Evolutionary conservation across 1,140 invertebrate genomes (phyloP).

Genomic region (Popillia japonica): DNA sequence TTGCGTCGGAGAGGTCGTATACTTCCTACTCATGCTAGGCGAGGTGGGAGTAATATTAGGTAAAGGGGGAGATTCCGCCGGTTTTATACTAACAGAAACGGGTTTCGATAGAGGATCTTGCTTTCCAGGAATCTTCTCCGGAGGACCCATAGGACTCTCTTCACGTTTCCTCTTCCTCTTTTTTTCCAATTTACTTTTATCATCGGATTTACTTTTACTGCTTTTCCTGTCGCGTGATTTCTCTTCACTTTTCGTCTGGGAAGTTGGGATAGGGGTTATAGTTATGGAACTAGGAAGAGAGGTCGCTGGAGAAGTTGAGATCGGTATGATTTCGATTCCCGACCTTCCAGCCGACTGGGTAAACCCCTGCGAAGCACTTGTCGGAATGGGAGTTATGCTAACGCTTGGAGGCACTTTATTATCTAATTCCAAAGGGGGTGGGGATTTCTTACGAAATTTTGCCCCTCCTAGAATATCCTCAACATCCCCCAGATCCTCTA

Average conservation of each 20-base stretch:
- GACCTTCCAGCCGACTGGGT: slow-evolving; percentile 64
- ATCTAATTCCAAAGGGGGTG: slow-evolving; percentile 50
- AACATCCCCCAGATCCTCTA: slow-evolving; percentile 64
- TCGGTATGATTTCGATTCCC: slow-evolving; percentile 83
- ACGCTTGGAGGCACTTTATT: slow-evolving; percentile 74
- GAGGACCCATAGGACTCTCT: slow-evolving; percentile 82
- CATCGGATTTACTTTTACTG: slow-evolving; percentile 67
- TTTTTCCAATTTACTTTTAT: slow-evolving; percentile 76
- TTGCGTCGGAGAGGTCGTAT: slow-evolving; percentile 74
- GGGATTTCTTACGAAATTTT: slow-evolving; percentile 55
- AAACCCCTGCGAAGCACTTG: slow-evolving; percentile 64
- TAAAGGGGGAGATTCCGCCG: slow-evolving; percentile 71
- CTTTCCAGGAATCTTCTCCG: slow-evolving; percentile 79
- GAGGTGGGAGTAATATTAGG: slow-evolving; percentile 66
- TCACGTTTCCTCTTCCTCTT: slow-evolving; percentile 81
- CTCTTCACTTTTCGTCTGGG: slow-evolving; percentile 68
- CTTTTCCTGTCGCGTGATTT: slow-evolving; percentile 71
- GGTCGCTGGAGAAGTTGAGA: slow-evolving; percentile 69
- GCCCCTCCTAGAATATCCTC: slow-evolving; percentile 64
- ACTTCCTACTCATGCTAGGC: slow-evolving; percentile 72
- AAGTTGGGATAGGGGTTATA: slow-evolving; percentile 79
- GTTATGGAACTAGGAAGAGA: slow-evolving; percentile 80
- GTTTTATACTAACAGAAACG: slow-evolving; percentile 77
- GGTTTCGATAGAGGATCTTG: slow-evolving; percentile 77
- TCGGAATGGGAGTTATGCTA: slow-evolving; percentile 77